Evolutionary conservation across 2,797 vertebrate genomes (phyloP).

Genomic region (Amniataba percoides): DNA sequence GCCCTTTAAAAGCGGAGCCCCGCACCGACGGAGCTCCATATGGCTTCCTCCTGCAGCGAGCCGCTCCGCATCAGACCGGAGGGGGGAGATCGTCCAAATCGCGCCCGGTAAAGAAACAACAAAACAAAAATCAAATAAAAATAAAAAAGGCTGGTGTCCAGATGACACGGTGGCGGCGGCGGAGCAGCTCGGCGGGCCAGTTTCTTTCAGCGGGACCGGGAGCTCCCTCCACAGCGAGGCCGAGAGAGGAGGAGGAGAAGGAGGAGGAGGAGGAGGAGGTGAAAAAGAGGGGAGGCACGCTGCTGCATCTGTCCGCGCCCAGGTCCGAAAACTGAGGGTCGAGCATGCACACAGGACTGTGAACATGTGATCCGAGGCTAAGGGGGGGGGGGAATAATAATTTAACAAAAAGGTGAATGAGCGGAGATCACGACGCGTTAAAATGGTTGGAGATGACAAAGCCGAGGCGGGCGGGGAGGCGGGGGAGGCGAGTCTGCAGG

Average conservation of each 20-base stretch:
- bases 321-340: constrained; percentile 70
- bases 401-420: no score
- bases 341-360: no score
- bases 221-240: constrained; percentile 49
- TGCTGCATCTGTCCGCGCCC: constrained; percentile 77
- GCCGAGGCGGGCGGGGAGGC: constrained; percentile 41
- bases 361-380: constrained; percentile 14
- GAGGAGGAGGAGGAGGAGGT: no score
- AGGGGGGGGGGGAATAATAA: no score
- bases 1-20: constrained; percentile 85
- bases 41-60: constrained; percentile 59
- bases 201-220: constrained; percentile 47
- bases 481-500: constrained; percentile 41
- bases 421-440: constrained; percentile 69
- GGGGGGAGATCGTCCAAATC: constrained; percentile 31
- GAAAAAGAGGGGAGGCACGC: constrained; percentile 64
- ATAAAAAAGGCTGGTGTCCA: constrained; percentile 45
- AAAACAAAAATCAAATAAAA: no score
- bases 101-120: constrained; percentile 16
- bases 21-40: constrained; percentile 69
- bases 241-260: constrained; percentile 64
- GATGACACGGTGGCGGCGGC: constrained; percentile 68
- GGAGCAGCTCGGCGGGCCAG: constrained; percentile 48
- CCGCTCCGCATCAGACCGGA: constrained; percentile 38
- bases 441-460: constrained; percentile 72